Conservation (phyloP, 2,113 vertebrate species). For the Peromyscus leucopus region DNA sequence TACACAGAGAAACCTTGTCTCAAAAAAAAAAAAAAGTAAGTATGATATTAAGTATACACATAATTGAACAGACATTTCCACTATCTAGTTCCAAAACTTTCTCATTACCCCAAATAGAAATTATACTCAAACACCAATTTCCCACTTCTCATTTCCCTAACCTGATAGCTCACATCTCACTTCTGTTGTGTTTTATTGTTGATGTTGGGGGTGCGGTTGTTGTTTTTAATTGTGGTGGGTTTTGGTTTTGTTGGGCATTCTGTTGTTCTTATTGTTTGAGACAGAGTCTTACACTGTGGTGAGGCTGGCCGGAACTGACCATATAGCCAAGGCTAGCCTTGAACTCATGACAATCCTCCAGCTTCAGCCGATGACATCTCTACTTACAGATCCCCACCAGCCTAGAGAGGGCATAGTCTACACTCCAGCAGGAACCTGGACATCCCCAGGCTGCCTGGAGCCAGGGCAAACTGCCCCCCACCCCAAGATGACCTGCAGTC, state of each 20-base stretch:
- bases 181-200: background rate
- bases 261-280: background rate
- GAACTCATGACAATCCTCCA: background rate
- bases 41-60: background rate
- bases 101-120: background rate
- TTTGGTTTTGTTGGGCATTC: background rate
- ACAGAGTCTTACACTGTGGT: background rate
- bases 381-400: background rate
- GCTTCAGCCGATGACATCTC: background rate
- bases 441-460: conserved; percentile 72
- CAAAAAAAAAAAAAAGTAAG: background rate
- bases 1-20: background rate
- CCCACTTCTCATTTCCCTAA: background rate
- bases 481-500: conserved; percentile 80
- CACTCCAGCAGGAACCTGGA: background rate
- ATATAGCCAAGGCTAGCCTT: background rate
- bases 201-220: background rate
- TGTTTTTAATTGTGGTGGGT: background rate
- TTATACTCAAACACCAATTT: background rate
- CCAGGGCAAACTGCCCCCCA: conserved; percentile 54
- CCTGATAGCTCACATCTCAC: background rate
- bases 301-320: background rate
- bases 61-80: background rate
- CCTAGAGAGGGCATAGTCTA: background rate
- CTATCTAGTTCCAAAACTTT: background rate